A percentile compares a stretch with the other conserved stretches of the same genome.
These are phyloP conservation scores for Marcusenius ussheri DNA, from an alignment of 2,113 vertebrate species.

Conservation along the genomic window DNA sequence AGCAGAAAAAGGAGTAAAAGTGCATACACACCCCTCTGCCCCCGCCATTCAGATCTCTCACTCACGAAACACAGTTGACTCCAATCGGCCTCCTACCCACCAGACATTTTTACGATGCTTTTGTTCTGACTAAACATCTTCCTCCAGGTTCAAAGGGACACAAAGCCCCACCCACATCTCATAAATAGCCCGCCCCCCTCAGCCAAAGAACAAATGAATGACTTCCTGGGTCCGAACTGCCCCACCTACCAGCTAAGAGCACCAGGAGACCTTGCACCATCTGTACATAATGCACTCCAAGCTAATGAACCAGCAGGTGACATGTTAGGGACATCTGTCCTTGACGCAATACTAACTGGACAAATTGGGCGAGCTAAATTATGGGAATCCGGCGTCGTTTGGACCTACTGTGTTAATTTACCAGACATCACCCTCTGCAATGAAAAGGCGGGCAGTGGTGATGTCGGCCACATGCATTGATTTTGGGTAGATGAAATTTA, in stretches of 20 bases:
- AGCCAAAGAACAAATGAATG: neutral
- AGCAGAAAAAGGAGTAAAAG: neutral
- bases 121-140: neutral
- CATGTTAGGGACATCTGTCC: neutral
- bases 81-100: neutral
- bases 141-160: neutral
- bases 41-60: too few species aligned
- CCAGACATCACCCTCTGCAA: neutral
- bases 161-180: neutral
- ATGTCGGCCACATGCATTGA: neutral
- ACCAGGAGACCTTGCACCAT: neutral
- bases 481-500: neutral
- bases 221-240: neutral
- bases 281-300: neutral
- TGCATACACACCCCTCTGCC: neutral
- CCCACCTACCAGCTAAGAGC: neutral
- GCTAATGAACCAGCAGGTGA: neutral
- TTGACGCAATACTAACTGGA: neutral
- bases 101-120: conserved; percentile 15
- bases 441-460: neutral
- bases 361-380: neutral
- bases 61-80: neutral
- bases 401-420: neutral
- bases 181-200: neutral
- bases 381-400: neutral